Base-by-base conservation (phyloP, 2,888 invertebrate genomes). In the Laspeyria flexula region DNA sequence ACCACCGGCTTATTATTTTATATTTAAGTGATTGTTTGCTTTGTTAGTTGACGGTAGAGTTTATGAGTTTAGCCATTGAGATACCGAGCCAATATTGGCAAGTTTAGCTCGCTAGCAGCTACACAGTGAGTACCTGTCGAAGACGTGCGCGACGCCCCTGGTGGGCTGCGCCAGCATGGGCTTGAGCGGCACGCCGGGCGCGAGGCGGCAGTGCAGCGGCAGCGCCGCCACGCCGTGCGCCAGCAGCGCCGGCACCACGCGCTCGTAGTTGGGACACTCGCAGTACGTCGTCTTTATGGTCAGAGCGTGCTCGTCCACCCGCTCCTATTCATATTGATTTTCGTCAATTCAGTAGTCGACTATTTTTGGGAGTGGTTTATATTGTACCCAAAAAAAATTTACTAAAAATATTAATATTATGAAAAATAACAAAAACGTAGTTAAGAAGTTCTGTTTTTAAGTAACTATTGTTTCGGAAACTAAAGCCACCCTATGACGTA, bases 111-210 rank as follows among this genome's bases (percentile, higher is more conserved):
- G n/a, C n/a, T n/a, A n/a, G n/a, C n/a, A n/a, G n/a, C n/a, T n/a
- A n/a, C n/a, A n/a, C n/a, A n/a, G n/a, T n/a, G 18, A 9, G 2
- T 31, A 56, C 56, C 56, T 51, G 48, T 56, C 56, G 51, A 57
- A 62, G 4, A 99, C 96, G 83, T 99, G 98, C 58, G 95, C 94
- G 0, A 99, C 96, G 1, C 98, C 99, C 83, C 96, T 97, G 0
- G 99, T 98, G 1, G 99, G 99, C 81, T 99, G 99, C 0, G 99
- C 99, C 75, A 99, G 93, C 99, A 99, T 99, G 0, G 99, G 99
- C 83, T 99, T 98, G 60, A 99, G 93, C 9, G 99, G 99, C 65
- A 99, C 94, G 41, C 98, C 98, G 9, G 98, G 98, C 15, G 96
- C 95, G 48, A 99, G 94, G 73, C 96, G 96, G 84, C 99, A 99